Conservation (phyloP, 2,797 vertebrate species). For the Enteromius thamalakanensis region DNA sequence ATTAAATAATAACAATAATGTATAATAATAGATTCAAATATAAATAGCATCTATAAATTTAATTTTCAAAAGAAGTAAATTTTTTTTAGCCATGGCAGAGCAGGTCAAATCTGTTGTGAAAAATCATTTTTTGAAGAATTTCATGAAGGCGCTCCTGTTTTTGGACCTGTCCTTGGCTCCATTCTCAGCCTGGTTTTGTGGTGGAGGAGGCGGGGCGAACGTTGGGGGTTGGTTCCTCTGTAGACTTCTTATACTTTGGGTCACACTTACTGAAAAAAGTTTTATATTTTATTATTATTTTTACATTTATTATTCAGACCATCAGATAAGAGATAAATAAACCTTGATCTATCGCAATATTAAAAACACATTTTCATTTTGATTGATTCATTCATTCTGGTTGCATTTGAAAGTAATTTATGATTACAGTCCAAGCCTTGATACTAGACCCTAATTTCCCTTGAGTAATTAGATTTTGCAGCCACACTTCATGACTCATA, state of each 20-base stretch:
- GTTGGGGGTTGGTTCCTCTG: slow-evolving; percentile 48
- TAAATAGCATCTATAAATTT: background rate
- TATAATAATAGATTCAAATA: slow-evolving; percentile 6
- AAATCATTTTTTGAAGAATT: slow-evolving; percentile 75
- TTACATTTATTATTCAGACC: background rate
- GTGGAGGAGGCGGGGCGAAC: slow-evolving; percentile 40
- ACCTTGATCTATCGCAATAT: background rate
- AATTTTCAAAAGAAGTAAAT: background rate
- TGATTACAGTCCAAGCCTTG: background rate
- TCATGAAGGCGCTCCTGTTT: slow-evolving; percentile 71
- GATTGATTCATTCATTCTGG: background rate
- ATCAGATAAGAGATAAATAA: background rate
- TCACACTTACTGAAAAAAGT: slow-evolving; percentile 43
- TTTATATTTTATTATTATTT: background rate
- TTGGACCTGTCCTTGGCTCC: slow-evolving; percentile 63
- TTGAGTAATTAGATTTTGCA: background rate
- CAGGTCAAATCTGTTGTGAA: background rate
- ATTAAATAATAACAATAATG: background rate
- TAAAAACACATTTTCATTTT: background rate
- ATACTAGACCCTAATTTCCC: background rate
- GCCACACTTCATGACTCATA: background rate
- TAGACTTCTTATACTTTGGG: slow-evolving; percentile 31
- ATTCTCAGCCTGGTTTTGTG: slow-evolving; percentile 42
- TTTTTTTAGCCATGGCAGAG: background rate
- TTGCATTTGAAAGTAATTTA: background rate